A percentile compares a stretch with the other conserved stretches of the same genome.
Conservation (phyloP, 2,888 invertebrate genomes). For the Pristionchus maxplancki region DNA sequence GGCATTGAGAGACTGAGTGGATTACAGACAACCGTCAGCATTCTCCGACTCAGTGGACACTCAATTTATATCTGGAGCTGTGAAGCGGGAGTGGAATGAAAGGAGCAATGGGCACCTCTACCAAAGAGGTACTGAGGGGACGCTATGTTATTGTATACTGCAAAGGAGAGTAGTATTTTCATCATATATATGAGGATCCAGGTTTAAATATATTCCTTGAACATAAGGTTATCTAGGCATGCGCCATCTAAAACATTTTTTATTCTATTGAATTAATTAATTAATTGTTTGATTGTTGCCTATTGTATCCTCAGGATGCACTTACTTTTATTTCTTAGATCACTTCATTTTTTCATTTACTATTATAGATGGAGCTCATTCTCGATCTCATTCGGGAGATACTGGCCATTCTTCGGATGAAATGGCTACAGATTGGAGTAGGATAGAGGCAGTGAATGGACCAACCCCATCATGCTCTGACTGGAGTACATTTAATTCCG, state of each 20-base stretch:
- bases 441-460: slow-evolving; percentile 35
- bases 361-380: slow-evolving; percentile 36
- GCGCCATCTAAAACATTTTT: no score
- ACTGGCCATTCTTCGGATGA: slow-evolving; percentile 44
- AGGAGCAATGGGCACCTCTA: background rate
- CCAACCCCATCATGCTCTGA: background rate
- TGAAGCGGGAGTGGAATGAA: slow-evolving; percentile 39
- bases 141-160: background rate
- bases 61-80: slow-evolving; percentile 34
- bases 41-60: slow-evolving; percentile 60
- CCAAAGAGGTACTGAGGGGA: background rate
- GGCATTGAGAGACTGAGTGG: background rate
- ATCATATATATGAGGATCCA: no score
- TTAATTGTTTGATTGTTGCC: no score
- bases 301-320: no score
- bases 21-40: slow-evolving; percentile 63
- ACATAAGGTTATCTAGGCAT: no score
- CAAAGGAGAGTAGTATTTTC: no score
- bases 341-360: no score
- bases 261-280: no score
- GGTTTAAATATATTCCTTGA: no score
- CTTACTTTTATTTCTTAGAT: no score
- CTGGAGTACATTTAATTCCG: slow-evolving; percentile 35
- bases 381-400: slow-evolving; percentile 46
- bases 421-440: slow-evolving; percentile 39